Base-by-base conservation (phyloP, 2,113 vertebrate species). In the Porphyrio hochstetteri region DNA sequence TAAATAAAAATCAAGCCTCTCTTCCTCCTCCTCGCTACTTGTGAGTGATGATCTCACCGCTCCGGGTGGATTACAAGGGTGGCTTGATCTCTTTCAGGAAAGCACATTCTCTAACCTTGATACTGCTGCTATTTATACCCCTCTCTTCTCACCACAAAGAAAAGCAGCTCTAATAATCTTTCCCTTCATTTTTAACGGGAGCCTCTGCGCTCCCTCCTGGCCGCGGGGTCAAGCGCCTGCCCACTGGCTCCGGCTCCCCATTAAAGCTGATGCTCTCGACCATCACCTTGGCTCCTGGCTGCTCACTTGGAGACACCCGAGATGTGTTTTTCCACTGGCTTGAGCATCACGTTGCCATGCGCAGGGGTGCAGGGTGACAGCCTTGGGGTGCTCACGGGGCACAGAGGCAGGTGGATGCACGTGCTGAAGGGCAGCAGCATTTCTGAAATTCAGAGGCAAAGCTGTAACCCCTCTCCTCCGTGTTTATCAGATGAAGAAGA, bases 1-100 rank as follows among this genome's bases (percentile, higher is more conserved):
- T 96, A 97, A 97, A 96, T 97, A 96, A 96, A 96, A 96, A 92
- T 24, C 70, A 87, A 97, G 92, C 82, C 46, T 91, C 76, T 92
- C 88, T 94, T 96, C 96, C 95, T 96, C 90, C 96, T 94, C 88
- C 92, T 94, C 93, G 86, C 80, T n/a, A 81, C 96, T 96, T 90
- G 92, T 75, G 53, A 93, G 84, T 13, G 57, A 96, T 93, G 96
- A 97, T 93, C 88, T 97, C 96, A 96, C 83, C 52, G 1, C 78
- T 93, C 86, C 5, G 92, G 96, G 91, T 92, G 88, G 93, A 93
- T 97, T 94, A 89, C 88, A 94, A 97, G 96, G 84, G 81, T 83
- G 94, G 96, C 93, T 96, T 78, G 88, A 95, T 94, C 96, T 93
- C 93, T 95, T 93, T 95, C 93, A 96, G 95, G 90, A 96, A 96